Conservation (phyloP, 2,113 vertebrate species). For the Manacus vitellinus region DNA sequence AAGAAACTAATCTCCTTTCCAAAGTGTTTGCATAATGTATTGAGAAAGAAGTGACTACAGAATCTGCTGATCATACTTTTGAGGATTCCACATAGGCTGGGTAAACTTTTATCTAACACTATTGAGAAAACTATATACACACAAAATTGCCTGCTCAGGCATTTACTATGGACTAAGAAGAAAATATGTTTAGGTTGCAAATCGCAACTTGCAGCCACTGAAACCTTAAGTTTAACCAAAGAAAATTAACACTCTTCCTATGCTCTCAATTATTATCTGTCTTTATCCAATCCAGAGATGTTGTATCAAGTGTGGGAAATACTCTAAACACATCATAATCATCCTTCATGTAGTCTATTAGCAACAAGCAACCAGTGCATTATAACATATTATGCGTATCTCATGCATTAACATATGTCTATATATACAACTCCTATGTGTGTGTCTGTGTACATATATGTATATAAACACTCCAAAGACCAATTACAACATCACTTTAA, state of each 20-base stretch:
- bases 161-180: slow-evolving; percentile 7
- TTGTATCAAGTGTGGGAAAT: not conserved
- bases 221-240: not conserved
- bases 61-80: slow-evolving; percentile 49
- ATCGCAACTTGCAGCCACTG: not conserved
- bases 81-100: not conserved
- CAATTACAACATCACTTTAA: not conserved
- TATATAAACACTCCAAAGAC: not conserved
- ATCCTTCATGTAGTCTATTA: not conserved
- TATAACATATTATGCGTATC: not conserved
- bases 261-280: not conserved
- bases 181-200: slow-evolving; percentile 27
- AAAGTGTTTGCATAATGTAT: slow-evolving; percentile 34
- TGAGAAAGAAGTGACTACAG: slow-evolving; percentile 27
- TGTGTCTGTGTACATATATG: not conserved
- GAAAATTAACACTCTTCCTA: not conserved
- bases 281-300: not conserved
- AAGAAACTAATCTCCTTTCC: slow-evolving; percentile 40
- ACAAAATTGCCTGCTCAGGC: slow-evolving; percentile 5
- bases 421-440: not conserved
- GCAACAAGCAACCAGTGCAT: not conserved
- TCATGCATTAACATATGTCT: not conserved
- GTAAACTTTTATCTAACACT: slow-evolving; percentile 24
- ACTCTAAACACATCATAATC: not conserved
- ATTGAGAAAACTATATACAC: not conserved